Conservation (phyloP, 1,140 invertebrate genomes). For the Mylabris phalerata region DNA sequence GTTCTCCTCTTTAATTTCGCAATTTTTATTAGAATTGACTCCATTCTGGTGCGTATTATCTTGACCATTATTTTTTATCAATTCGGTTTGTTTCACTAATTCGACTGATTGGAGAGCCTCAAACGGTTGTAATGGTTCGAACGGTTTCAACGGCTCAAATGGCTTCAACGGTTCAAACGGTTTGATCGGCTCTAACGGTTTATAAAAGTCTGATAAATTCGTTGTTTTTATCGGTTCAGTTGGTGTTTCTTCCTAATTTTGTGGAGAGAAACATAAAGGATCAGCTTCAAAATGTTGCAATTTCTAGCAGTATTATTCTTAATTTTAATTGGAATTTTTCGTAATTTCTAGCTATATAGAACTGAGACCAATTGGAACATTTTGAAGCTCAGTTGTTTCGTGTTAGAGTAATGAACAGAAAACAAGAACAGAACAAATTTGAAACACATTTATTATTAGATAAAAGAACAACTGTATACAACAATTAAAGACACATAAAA, state of each 20-base stretch:
- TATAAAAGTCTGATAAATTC: constrained; percentile 19
- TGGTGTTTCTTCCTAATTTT: constrained; percentile 1
- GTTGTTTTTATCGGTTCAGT: constrained; percentile 3
- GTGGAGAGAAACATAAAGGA: background rate
- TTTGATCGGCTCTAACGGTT: constrained; percentile 20
- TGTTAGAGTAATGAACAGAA: constrained; percentile 18
- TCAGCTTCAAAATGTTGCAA: constrained; percentile 41
- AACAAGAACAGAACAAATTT: constrained; percentile 26
- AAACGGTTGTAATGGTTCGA: constrained; percentile 31
- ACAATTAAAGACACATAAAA: constrained; percentile 7
- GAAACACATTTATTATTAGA: constrained; percentile 20
- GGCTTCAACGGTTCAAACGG: constrained; percentile 19
- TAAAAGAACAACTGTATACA: constrained; percentile 12
- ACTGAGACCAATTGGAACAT: constrained; percentile 36
- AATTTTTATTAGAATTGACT: constrained; percentile 6
- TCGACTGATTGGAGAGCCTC: constrained; percentile 33
- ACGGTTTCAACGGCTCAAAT: constrained; percentile 29
- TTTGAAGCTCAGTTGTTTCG: constrained; percentile 37
- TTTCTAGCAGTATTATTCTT: background rate
- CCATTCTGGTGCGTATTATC: background rate
- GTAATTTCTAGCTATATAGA: constrained; percentile 40
- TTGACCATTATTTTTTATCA: constrained; percentile 1
- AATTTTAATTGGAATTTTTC: constrained; percentile 7
- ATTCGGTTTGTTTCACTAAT: constrained; percentile 27
- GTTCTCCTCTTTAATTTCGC: constrained; percentile 48